These are phyloP conservation scores for Pseudochirops corinnae DNA, from an alignment of 2,797 vertebrate species.

Conservation along the genomic window DNA sequence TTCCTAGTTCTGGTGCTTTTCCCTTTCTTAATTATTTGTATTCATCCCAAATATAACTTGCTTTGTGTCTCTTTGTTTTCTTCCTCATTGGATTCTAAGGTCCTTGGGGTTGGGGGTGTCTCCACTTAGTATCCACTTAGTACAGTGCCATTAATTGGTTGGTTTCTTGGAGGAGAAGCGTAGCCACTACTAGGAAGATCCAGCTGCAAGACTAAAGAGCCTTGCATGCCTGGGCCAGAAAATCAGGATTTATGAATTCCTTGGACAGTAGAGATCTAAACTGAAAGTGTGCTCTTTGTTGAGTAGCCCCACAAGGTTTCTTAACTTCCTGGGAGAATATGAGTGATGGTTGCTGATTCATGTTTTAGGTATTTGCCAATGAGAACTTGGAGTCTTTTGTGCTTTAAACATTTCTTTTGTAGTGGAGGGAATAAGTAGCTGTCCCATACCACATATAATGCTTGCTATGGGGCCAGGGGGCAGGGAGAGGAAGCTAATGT, in stretches of 20 bases:
- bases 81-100: background rate
- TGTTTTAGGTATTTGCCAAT: background rate
- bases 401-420: background rate
- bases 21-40: background rate
- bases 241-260: background rate
- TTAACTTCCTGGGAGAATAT: background rate
- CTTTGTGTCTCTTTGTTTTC: background rate
- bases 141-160: background rate
- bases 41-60: background rate
- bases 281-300: background rate
- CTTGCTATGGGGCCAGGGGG: rapidly evolving
- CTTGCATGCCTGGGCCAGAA: background rate
- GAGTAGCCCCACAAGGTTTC: background rate
- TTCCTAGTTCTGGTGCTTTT: background rate
- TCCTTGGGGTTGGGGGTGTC: background rate
- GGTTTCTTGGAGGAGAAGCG: background rate
- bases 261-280: background rate
- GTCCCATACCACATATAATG: background rate
- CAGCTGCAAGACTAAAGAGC: background rate
- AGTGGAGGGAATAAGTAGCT: background rate
- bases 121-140: background rate
- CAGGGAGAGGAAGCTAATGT: background rate
- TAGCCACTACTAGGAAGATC: background rate
- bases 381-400: background rate
- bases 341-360: background rate